Base-by-base conservation (phyloP, 2,113 vertebrate species). In the Tragelaphus strepsiceros region DNA sequence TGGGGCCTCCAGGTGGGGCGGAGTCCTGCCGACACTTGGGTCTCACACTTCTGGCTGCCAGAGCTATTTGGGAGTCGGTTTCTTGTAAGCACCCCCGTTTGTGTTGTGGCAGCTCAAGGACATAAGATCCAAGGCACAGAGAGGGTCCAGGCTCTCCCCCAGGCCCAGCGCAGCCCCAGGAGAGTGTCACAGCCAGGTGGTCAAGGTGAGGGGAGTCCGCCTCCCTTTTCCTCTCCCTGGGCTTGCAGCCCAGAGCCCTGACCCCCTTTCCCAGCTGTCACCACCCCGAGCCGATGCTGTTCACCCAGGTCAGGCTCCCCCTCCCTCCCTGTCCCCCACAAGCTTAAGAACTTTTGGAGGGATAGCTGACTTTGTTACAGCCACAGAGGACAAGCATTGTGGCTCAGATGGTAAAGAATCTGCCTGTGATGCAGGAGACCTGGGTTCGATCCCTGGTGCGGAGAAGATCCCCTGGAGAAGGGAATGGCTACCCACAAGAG, bases 311-410 rank as follows among this genome's bases (percentile, higher is more conserved):
- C 46, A 53, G 74, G 17, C n/a, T 80, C n/a, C 32, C 13, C 12
- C 43, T 3, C 43, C 19, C 10, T 49, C 17, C 28, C 28, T 0
- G 1, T 1, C 16, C 46, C 14, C 28, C 21, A 28, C 26, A 59
- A 46, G 22, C 7, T 49, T 64, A n/a, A 54, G 26, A 24, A 59
- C n/a, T 43, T 21, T 19, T 28, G 4, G 6, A 22, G 14, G 10
- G 39, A 7, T 3, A 30, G 10, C 16, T 30, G 43, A 56, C 82
- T 49, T 93, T 74, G 46, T 15, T 54, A 87, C n/a, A 83, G 49
- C 83, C 88, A 61, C 39, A 87, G 87, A 49, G n/a, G 14, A 56
- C 2, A 6, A 43, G 9, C 30, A 12, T 35, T 74, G 12, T 4
- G 22, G 71, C 71, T 77, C 35, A 77, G 71, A 14, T 1, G 6